These are phyloP conservation scores for Stigmatopora nigra DNA, from an alignment of 2,113 vertebrate genomes.

Conservation along the genomic window DNA sequence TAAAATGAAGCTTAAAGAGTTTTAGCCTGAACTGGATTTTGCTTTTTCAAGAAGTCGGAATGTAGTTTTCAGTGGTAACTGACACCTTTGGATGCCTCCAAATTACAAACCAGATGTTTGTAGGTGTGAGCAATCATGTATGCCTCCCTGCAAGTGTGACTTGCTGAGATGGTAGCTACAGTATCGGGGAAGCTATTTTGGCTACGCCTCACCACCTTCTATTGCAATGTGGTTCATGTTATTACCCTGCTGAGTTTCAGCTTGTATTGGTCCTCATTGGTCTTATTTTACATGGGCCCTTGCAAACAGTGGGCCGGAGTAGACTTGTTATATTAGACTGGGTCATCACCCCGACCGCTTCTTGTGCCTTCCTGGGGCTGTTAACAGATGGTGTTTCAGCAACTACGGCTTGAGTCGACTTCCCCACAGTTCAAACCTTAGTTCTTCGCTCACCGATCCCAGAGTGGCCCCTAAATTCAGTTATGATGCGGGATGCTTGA, in stretches of 20 bases:
- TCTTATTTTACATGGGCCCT: constrained; percentile 34
- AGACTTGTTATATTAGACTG: constrained; percentile 32
- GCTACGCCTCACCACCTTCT: constrained; percentile 39
- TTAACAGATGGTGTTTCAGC: constrained; percentile 40
- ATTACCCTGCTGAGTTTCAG: constrained; percentile 37
- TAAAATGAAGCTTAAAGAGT: not conserved
- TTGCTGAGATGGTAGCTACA: constrained; percentile 24
- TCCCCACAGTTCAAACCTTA: constrained; percentile 10
- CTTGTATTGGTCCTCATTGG: constrained; percentile 12
- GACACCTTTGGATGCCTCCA: constrained; percentile 27
- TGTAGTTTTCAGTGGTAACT: constrained; percentile 19
- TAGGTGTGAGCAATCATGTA: constrained; percentile 27
- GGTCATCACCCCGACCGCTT: constrained; percentile 6
- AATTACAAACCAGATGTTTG: constrained; percentile 35
- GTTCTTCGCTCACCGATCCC: constrained; percentile 11
- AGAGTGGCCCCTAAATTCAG: constrained; percentile 36
- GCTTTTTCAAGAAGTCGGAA: constrained; percentile 1
- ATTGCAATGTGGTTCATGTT: constrained; percentile 37
- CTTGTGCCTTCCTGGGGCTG: constrained; percentile 30
- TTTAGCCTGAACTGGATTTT: not conserved
- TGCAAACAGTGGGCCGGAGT: constrained; percentile 29
- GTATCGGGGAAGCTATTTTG: constrained; percentile 38
- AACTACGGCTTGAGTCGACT: constrained; percentile 21
- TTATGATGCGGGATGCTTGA: constrained; percentile 27
- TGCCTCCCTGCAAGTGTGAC: constrained; percentile 12